Percentiles rank a stretch among this genome's conserved stretches.
These are phyloP conservation scores for Dasypolia templi DNA, from an alignment of 2,888 invertebrate species.

Conservation along the genomic window DNA sequence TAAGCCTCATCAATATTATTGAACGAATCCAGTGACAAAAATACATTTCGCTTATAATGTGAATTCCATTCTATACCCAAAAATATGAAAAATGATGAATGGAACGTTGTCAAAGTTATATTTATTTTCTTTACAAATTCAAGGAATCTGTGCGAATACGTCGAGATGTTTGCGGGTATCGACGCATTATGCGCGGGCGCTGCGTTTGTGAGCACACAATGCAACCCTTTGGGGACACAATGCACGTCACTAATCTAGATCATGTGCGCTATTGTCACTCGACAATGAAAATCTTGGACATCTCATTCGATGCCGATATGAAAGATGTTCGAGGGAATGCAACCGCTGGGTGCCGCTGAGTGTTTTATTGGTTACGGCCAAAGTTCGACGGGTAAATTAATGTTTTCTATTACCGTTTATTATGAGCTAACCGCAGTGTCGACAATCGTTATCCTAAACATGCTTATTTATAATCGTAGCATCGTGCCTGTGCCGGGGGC, in stretches of 20 bases:
- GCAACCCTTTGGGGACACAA: slow-evolving; percentile 85
- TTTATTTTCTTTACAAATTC: slow-evolving; percentile 81
- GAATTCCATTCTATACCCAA: slow-evolving; percentile 50
- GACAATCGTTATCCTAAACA: slow-evolving; percentile 87
- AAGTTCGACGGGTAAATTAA: slow-evolving; percentile 53
- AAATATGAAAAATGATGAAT: slow-evolving; percentile 65
- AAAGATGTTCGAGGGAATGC: slow-evolving; percentile 65
- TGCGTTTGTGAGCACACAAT: slow-evolving; percentile 75
- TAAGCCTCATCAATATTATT: slow-evolving; percentile 36
- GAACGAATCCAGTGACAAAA: slow-evolving; percentile 22
- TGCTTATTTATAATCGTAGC: slow-evolving; percentile 87
- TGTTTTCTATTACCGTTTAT: slow-evolving; percentile 65
- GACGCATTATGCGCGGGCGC: slow-evolving; percentile 72
- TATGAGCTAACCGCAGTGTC: slow-evolving; percentile 71
- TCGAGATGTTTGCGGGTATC: slow-evolving; percentile 74
- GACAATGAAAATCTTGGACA: slow-evolving; percentile 68
- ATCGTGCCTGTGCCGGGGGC: slow-evolving; percentile 79
- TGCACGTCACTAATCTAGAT: slow-evolving; percentile 85
- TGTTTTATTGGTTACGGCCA: slow-evolving; percentile 47
- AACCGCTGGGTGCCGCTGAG: slow-evolving; percentile 39
- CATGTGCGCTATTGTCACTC: slow-evolving; percentile 75
- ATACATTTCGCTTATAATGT: slow-evolving; percentile 35
- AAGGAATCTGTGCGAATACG: slow-evolving; percentile 73
- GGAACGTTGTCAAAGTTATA: slow-evolving; percentile 71
- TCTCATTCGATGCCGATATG: slow-evolving; percentile 81